Evolutionary conservation across 1,140 invertebrate species (phyloP).

Genomic region (Drosophila parvula): DNA sequence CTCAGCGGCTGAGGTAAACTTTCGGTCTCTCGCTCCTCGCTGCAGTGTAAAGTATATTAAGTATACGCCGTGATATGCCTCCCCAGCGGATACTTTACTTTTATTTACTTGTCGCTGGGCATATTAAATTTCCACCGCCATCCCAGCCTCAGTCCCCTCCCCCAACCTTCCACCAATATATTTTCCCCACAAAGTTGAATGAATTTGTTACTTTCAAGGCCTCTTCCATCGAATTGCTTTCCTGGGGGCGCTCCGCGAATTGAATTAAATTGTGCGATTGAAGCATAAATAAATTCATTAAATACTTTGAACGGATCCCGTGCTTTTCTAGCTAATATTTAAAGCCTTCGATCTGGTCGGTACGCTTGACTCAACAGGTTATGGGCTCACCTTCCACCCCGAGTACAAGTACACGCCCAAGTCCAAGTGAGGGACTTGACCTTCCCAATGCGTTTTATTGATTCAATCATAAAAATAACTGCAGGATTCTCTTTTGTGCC

Average conservation of each 20-base stretch:
- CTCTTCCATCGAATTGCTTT: constrained; percentile 52
- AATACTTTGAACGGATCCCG: constrained; percentile 35
- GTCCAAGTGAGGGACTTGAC: constrained; percentile 48
- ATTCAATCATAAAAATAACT: constrained; percentile 74
- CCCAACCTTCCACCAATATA: not conserved
- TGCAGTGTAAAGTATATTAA: constrained; percentile 56
- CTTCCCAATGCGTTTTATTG: constrained; percentile 62
- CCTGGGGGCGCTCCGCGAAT: constrained; percentile 39
- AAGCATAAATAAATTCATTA: constrained; percentile 75
- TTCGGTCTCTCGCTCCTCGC: constrained; percentile 9
- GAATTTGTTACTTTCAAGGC: constrained; percentile 53
- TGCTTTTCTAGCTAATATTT: constrained; percentile 24
- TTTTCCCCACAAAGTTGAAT: constrained; percentile 25
- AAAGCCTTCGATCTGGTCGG: constrained; percentile 23
- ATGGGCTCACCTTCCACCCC: not conserved
- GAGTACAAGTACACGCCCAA: not conserved
- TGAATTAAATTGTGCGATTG: constrained; percentile 76
- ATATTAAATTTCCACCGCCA: constrained; percentile 52
- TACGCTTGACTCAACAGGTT: constrained; percentile 59
- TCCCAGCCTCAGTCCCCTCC: not conserved
- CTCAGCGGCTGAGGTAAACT: constrained; percentile 20
- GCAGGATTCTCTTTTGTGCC: constrained; percentile 44
- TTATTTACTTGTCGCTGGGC: constrained; percentile 61
- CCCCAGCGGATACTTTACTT: constrained; percentile 55
- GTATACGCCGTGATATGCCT: constrained; percentile 54